Base-by-base conservation (phyloP, 2,797 vertebrate species). In the Aselliscus stoliczkanus region DNA sequence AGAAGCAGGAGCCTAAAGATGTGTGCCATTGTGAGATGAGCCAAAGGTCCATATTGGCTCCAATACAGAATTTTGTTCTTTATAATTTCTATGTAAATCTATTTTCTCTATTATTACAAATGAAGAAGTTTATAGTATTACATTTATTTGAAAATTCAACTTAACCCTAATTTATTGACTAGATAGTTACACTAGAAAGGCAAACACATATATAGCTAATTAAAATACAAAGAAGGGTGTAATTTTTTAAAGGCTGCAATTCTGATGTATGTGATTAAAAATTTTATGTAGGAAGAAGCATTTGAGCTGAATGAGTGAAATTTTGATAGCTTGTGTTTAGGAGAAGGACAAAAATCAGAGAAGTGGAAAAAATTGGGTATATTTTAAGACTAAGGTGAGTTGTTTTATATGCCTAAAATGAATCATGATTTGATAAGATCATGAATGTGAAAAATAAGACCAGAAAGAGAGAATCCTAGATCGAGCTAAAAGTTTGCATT, bases 231-330 rank as follows among this genome's bases (percentile, higher is more conserved):
- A 18, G 13, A 80, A 84, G 39, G 23, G 8, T 77, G 3, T 73
- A 65, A 72, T 81, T 83, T 95, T 95, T 72, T 21, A 88, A 90
- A 90, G n/a, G 7, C 25, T 94, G 54, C 20, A 65, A 50, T 88
- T 96, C 42, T 69, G 83, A 80, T 75, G 54, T 39, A 7, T 88
- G 69, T n/a, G 9, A 54, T 37, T 84, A 81, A 85, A 92, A 47
- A 88, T 90, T 86, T 83, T 88, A 80, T 67, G 85, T 94, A 96
- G 79, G 82, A 95, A 69, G 64, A 88, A 75, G 77, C 20, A 85
- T 93, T 93, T 96, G 58, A 96, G 64, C 73, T 95, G 62, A 96
- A 93, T 93, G 82, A 34, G 60, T 96, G 60, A 67, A 94, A 97
- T 90, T 90, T 89, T 86, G 86, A 96, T 52, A 94, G 85, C 58